These are phyloP conservation scores for Rhyacichthys aspro DNA, from an alignment of 2,797 vertebrate genomes.

Conservation along the genomic window DNA sequence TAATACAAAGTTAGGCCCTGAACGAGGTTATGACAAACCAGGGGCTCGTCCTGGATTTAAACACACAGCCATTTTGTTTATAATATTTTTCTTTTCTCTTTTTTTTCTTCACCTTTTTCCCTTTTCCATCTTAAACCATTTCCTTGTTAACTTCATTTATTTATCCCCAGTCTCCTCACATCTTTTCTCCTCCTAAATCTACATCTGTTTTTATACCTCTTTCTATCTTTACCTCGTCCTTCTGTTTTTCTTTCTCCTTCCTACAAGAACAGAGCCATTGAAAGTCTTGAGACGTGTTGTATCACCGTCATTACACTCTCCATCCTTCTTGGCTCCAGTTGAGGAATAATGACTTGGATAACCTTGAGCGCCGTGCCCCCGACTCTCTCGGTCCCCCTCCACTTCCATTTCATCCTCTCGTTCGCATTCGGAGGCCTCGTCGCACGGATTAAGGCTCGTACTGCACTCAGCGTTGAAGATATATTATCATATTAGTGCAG, in stretches of 20 bases:
- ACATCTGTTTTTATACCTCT: not conserved
- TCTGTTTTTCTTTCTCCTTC: not conserved
- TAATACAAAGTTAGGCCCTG: no score
- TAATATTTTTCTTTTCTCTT: not conserved
- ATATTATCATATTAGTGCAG: constrained; percentile 75
- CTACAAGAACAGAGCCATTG: not conserved
- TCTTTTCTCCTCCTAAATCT: not conserved
- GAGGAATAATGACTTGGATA: constrained; percentile 69
- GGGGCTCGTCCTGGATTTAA: no score
- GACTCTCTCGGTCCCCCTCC: constrained; percentile 27
- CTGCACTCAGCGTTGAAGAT: constrained; percentile 52
- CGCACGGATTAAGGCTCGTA: constrained; percentile 68
- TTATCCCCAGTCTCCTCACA: no score
- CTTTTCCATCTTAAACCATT: no score
- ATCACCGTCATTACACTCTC: constrained; percentile 44
- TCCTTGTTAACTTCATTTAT: not conserved
- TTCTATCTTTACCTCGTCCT: not conserved
- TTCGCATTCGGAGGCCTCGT: constrained; percentile 57
- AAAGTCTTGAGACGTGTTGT: constrained; percentile 10
- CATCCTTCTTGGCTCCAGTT: constrained; percentile 42
- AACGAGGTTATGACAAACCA: no score
- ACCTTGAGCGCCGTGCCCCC: constrained; percentile 65
- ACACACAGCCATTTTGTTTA: no score
- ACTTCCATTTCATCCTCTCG: constrained; percentile 62
- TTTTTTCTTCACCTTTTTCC: not conserved